Conservation (phyloP, 2,797 vertebrate species). For the Antrozous pallidus region DNA sequence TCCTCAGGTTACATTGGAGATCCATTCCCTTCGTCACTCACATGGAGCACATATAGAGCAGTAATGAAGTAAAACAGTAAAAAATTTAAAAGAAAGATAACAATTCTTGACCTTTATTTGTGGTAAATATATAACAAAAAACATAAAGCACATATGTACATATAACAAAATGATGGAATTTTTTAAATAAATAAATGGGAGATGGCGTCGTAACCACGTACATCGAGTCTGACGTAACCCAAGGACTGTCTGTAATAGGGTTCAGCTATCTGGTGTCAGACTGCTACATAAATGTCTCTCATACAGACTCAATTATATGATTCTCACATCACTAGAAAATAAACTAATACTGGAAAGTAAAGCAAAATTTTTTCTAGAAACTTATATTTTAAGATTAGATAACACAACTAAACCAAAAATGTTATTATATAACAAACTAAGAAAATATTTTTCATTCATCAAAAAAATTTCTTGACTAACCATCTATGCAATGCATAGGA, state of each 20-base stretch:
- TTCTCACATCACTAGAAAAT: background rate
- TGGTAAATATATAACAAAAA: too few species aligned
- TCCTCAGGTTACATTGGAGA: too few species aligned
- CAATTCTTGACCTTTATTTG: too few species aligned
- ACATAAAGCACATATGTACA: too few species aligned
- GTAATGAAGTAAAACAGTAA: too few species aligned
- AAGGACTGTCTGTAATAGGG: background rate
- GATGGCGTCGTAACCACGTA: too few species aligned
- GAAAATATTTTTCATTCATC: background rate
- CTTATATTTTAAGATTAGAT: background rate
- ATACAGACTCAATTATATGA: background rate
- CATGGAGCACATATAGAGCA: too few species aligned
- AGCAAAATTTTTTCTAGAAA: background rate
- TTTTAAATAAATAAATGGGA: too few species aligned
- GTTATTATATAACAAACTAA: background rate
- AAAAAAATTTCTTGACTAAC: background rate
- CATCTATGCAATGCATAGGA: background rate
- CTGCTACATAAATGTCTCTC: background rate
- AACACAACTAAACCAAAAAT: background rate
- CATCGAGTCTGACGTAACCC: too few species aligned
- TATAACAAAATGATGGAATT: too few species aligned
- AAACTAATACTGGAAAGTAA: background rate
- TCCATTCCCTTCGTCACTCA: too few species aligned
- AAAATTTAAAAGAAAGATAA: too few species aligned
- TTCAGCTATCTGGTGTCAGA: background rate